Percentiles rank a stretch among this genome's conserved stretches.
These are phyloP conservation scores for Pachydiplax longipennis DNA, from an alignment of 2,888 invertebrate species.

Conservation along the genomic window DNA sequence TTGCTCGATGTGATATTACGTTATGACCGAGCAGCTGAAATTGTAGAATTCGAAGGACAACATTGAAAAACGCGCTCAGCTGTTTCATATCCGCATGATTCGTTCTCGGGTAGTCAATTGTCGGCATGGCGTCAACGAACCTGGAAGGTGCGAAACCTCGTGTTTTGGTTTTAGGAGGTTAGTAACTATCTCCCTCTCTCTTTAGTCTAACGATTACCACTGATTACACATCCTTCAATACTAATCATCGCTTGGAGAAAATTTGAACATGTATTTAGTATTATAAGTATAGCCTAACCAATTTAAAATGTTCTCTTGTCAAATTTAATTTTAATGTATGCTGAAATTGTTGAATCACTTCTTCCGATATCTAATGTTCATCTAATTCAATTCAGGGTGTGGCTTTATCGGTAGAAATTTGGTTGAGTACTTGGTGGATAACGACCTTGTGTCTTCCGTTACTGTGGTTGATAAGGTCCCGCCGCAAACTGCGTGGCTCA, in stretches of 20 bases:
- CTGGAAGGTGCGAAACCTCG: slow-evolving; percentile 49
- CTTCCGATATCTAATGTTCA: background rate
- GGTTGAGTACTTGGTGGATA: slow-evolving; percentile 78
- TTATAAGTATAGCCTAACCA: background rate
- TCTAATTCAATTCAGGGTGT: slow-evolving; percentile 71
- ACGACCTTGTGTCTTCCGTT: slow-evolving; percentile 77
- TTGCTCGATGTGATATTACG: too few relatives aligned
- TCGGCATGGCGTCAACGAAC: slow-evolving; percentile 49
- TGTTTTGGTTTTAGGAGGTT: slow-evolving; percentile 53
- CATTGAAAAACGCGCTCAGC: too few relatives aligned
- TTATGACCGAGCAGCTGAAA: too few relatives aligned
- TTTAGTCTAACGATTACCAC: background rate
- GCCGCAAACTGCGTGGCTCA: slow-evolving; percentile 91
- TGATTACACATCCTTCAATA: background rate
- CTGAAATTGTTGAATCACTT: background rate
- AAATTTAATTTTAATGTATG: background rate
- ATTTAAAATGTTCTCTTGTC: background rate
- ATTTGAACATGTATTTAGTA: slow-evolving; percentile 43
- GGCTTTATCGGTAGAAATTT: slow-evolving; percentile 93
- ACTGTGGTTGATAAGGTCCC: slow-evolving; percentile 92
- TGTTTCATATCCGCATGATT: background rate
- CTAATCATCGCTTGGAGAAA: background rate
- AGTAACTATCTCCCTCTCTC: background rate
- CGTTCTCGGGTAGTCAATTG: slow-evolving; percentile 26
- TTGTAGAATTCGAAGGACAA: too few relatives aligned